Evolutionary conservation across 2,797 vertebrate genomes (phyloP).

Genomic region (Pteronotus mesoamericanus): DNA sequence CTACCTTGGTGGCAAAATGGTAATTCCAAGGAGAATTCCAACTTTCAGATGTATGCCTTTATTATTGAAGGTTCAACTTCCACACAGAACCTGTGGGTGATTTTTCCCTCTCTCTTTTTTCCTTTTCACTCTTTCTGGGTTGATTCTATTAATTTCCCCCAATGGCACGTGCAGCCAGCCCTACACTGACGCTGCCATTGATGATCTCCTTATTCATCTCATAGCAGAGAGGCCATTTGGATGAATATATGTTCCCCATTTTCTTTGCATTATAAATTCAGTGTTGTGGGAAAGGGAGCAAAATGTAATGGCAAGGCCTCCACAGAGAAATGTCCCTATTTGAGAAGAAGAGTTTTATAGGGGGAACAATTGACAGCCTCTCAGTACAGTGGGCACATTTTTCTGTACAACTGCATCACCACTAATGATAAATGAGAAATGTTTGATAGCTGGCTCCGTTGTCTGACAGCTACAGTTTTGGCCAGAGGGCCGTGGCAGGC

Average conservation of each 20-base stretch:
- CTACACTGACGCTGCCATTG: slow-evolving; percentile 60
- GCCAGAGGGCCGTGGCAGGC: slow-evolving; percentile 90
- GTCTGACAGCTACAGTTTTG: slow-evolving; percentile 91
- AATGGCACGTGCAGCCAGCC: slow-evolving; percentile 26
- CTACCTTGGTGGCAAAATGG: not conserved
- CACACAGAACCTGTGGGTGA: slow-evolving; percentile 5
- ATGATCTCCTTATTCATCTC: slow-evolving; percentile 77
- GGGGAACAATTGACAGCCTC: slow-evolving; percentile 84
- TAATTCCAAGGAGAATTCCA: not conserved
- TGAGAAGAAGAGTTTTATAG: slow-evolving; percentile 81
- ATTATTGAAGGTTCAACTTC: slow-evolving; percentile 27
- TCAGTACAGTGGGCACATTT: slow-evolving; percentile 84
- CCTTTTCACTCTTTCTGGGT: slow-evolving; percentile 30
- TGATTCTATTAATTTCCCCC: slow-evolving; percentile 68
- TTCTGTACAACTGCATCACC: slow-evolving; percentile 85
- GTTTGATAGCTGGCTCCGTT: slow-evolving; percentile 86
- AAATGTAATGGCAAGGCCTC: slow-evolving; percentile 75
- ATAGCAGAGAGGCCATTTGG: slow-evolving; percentile 76
- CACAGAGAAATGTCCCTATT: slow-evolving; percentile 81
- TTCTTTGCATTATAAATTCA: slow-evolving; percentile 77
- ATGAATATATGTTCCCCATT: slow-evolving; percentile 77
- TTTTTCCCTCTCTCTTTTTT: not conserved
- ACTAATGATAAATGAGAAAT: slow-evolving; percentile 88
- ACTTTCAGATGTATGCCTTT: not conserved
- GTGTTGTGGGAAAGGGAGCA: slow-evolving; percentile 70